Evolutionary conservation across 2,888 invertebrate species (phyloP).

Genomic region (Lottia scabra): DNA sequence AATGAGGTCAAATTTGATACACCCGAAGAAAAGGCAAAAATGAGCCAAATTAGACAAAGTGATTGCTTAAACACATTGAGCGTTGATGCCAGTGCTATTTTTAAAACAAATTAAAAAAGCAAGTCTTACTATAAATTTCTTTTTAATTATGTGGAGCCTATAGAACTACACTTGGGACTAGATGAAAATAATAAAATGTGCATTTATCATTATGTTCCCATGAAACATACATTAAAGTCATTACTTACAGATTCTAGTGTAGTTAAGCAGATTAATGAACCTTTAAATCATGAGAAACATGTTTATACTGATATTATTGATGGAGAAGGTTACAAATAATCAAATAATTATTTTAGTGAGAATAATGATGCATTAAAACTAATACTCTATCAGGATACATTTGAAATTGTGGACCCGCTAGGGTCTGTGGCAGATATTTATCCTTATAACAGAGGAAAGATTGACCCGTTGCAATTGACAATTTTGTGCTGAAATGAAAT

Average conservation of each 20-base stretch:
- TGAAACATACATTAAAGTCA: background rate
- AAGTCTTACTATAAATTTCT: background rate
- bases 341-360: background rate
- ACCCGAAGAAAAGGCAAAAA: background rate
- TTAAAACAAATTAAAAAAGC: background rate
- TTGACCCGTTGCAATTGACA: background rate
- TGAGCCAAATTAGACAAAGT: background rate
- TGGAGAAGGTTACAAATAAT: background rate
- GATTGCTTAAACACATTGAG: background rate
- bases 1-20: background rate
- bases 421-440: background rate
- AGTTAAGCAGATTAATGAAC: background rate
- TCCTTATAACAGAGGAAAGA: background rate
- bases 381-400: background rate
- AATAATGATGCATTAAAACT: background rate
- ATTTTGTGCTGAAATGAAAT: background rate
- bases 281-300: background rate
- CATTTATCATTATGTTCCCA: slow-evolving; percentile 1
- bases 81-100: background rate
- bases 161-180: background rate
- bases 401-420: background rate
- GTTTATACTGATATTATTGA: background rate
- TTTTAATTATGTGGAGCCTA: background rate
- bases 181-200: background rate
- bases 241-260: background rate